Conservation (phyloP, 1,140 invertebrate genomes). For the Thaumetopoea pityocampa region DNA sequence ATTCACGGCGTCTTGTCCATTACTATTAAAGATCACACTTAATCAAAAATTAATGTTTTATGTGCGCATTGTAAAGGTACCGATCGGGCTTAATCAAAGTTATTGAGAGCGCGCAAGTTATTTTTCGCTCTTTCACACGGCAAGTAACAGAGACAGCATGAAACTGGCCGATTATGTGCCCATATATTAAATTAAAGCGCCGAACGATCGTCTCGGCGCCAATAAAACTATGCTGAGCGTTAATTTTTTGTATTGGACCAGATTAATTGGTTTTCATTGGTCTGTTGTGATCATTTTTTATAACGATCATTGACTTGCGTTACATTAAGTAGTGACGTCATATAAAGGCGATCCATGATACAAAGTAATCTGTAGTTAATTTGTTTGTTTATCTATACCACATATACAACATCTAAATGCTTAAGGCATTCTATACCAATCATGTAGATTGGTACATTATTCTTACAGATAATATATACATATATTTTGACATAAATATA, state of each 20-base stretch:
- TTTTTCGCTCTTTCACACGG: constrained; percentile 12
- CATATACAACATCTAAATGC: too few species aligned
- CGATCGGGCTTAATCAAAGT: constrained; percentile 2
- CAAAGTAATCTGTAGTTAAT: too few species aligned
- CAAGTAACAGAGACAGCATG: constrained; percentile 17
- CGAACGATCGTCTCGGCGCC: constrained; percentile 45
- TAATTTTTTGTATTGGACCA: constrained; percentile 40
- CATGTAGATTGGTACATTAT: too few species aligned
- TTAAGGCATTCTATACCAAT: too few species aligned
- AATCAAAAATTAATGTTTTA: background rate
- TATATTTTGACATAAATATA: too few species aligned
- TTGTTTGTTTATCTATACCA: too few species aligned
- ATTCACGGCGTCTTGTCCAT: too few species aligned
- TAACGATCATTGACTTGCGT: constrained; percentile 18
- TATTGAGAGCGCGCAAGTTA: constrained; percentile 4
- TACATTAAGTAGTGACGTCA: constrained; percentile 14
- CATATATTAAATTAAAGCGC: constrained; percentile 50
- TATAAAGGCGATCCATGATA: too few species aligned
- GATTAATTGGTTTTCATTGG: constrained; percentile 62
- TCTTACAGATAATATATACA: too few species aligned
- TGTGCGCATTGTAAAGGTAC: background rate
- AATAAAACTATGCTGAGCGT: constrained; percentile 48
- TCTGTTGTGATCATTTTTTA: constrained; percentile 37
- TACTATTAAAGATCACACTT: background rate
- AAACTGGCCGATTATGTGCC: constrained; percentile 23